Conservation (phyloP, 2,888 invertebrate genomes). For the Ganaspis brasiliensis region DNA sequence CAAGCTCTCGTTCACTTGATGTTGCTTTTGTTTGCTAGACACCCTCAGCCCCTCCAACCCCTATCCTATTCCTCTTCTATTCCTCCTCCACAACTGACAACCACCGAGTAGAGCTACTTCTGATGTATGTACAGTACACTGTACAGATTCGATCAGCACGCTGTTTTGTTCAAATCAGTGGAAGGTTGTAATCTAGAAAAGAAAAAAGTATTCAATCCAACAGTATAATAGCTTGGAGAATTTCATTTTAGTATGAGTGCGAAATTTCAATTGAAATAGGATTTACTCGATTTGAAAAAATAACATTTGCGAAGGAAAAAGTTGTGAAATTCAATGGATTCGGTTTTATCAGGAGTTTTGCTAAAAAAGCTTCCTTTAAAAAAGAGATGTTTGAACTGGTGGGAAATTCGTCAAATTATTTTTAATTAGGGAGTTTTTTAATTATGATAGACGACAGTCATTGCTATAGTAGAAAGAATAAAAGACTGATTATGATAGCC, state of each 20-base stretch:
- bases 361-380: no score
- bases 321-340: neutral
- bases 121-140: neutral
- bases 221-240: neutral
- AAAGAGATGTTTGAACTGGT: no score
- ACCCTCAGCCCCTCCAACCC: neutral
- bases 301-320: neutral
- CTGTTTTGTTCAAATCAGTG: slow-evolving; percentile 16
- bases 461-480: no score
- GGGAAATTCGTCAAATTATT: no score
- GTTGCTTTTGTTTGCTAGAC: slow-evolving; percentile 20
- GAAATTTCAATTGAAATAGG: slow-evolving; percentile 7
- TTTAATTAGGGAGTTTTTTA: no score
- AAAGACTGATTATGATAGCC: no score
- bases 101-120: neutral
- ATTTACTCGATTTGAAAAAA: slow-evolving; percentile 4
- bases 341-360: neutral
- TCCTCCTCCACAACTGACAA: neutral
- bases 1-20: slow-evolving; percentile 15
- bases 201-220: neutral
- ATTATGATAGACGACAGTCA: no score
- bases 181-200: neutral
- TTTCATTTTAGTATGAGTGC: neutral
- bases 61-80: neutral
- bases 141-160: slow-evolving; percentile 11